These are phyloP conservation scores for Anser cygnoides DNA, from an alignment of 2,113 vertebrate species.

Conservation along the genomic window DNA sequence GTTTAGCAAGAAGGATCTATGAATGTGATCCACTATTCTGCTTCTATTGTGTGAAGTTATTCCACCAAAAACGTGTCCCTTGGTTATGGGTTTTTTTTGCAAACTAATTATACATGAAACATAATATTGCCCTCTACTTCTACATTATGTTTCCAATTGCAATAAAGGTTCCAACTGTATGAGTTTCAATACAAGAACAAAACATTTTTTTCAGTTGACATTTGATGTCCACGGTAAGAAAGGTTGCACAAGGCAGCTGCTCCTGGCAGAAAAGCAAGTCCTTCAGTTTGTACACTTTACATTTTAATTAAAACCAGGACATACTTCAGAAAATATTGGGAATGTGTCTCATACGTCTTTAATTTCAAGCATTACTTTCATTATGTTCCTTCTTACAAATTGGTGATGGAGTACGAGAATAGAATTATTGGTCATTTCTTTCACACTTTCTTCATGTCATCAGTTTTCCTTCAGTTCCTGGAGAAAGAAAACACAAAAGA, in stretches of 20 bases:
- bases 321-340: neutral
- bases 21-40: neutral
- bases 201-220: neutral
- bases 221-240: neutral
- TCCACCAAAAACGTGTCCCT: neutral
- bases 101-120: constrained; percentile 12
- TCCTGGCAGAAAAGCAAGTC: constrained; percentile 18
- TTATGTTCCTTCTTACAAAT: neutral
- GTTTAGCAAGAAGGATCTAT: constrained; percentile 16
- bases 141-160: neutral
- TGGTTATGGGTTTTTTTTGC: neutral
- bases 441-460: neutral
- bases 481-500: neutral
- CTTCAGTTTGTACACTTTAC: neutral
- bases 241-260: neutral
- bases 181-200: neutral
- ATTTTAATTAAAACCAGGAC: constrained; percentile 13
- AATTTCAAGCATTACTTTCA: neutral
- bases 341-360: neutral
- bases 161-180: neutral
- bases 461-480: neutral
- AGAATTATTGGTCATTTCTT: neutral
- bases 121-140: constrained; percentile 7
- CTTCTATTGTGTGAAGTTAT: neutral
- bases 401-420: neutral